Percentiles rank a stretch among this genome's conserved stretches.
phyloP scores from a whole-genome alignment of 2,113 vertebrate species.

The Mirounga angustirostris region DNA sequence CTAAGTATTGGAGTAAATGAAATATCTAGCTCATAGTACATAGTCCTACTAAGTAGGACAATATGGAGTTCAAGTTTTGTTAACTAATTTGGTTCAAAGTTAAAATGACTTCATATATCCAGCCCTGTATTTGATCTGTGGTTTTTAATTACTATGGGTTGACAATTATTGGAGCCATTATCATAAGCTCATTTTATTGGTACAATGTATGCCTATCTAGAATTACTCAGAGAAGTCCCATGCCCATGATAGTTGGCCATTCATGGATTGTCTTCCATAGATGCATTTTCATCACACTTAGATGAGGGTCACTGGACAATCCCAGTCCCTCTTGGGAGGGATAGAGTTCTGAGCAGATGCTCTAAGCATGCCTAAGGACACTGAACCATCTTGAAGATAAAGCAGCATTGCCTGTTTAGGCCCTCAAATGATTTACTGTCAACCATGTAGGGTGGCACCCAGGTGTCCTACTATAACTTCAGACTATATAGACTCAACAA shows the following conservation, averaged over 20 bases:
- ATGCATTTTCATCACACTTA: neutral
- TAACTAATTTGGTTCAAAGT: constrained; percentile 13
- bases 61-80: constrained; percentile 26
- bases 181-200: neutral
- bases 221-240: neutral
- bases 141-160: neutral
- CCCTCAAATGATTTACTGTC: neutral
- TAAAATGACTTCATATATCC: constrained; percentile 26
- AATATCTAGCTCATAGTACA: neutral
- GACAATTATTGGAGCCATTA: neutral
- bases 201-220: neutral
- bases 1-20: constrained; percentile 30
- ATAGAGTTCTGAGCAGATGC: neutral
- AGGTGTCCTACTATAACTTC: neutral
- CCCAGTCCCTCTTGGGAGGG: neutral
- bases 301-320: neutral
- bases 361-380: neutral
- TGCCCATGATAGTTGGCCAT: neutral
- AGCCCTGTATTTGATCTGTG: neutral
- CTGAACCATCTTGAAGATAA: neutral
- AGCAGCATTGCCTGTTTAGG: neutral
- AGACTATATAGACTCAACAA: neutral
- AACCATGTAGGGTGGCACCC: neutral
- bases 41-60: neutral
- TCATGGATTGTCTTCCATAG: neutral